Evolutionary conservation across 2,113 vertebrate species (phyloP), one percentile per base, ranked within the genome.

Genomic region (Centropristis striata): DNA sequence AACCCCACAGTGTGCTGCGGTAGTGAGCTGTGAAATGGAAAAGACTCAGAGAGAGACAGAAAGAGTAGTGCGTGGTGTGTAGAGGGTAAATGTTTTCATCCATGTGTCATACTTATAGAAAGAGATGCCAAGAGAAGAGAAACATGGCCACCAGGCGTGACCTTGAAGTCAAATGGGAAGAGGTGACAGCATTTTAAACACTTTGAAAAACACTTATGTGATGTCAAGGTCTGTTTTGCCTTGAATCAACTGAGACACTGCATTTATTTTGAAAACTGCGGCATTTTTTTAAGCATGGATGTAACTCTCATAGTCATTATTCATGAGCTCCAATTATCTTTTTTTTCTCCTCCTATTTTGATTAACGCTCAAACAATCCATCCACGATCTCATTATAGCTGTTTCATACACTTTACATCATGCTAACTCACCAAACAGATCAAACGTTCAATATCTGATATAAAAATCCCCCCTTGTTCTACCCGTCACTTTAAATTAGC

Each of bases 401-500:
- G 21, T 89, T 85, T 86, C 49, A 68, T 49, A 39, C 47, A 73
- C 59, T 86, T 88, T 71, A 57, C 82, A 84, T 81, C 81, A 75
- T 39, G 71, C 66, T 4, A 41, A 68, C 72, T 86, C 54, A n/a
- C 65, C 78, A 68, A 75, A 84, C 69, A 75, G 61, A 88, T 81
- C 71, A 85, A 80, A 73, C 42, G 3, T 55, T 86, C 66, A 51
- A 49, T 80, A 75, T 88, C 84, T 54, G 81, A 75, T 60, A 49
- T 61, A 44, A 71, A 66, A 60, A n/a, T n/a, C 5, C 64, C 18
- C 39, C 21, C 41, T 61, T 60, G 58, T 87, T 85, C 65, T 51
- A 12, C 60, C 65, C n/a, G 23, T 86, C 88, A 75, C 64, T 73
- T 87, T 86, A 90, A 86, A 90, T 87, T 28, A 90, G 83, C 68